Percentiles rank a stretch among this genome's conserved stretches.
phyloP scores from a whole-genome alignment of 2,888 invertebrate species.

The Pomacea canaliculata region DNA sequence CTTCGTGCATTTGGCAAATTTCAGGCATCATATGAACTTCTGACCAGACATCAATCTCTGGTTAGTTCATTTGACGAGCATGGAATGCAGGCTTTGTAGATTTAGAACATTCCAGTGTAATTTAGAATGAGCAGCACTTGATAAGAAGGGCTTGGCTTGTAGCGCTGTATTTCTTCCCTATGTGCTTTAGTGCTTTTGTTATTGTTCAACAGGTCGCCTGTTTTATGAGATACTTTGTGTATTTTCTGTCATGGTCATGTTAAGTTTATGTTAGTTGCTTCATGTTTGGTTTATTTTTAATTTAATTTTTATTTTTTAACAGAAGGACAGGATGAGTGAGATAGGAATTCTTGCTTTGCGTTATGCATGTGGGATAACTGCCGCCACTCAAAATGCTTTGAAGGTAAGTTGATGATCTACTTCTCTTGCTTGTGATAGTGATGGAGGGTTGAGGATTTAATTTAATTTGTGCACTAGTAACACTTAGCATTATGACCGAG shows the following conservation, averaged over 20 bases:
- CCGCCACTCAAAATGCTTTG: conserved; percentile 37
- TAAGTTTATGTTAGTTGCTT: no score
- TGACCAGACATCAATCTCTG: background rate
- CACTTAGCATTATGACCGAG: no score
- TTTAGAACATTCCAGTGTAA: no score
- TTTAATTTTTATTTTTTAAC: no score
- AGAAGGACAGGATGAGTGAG: conserved; percentile 25
- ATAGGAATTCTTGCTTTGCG: conserved; percentile 42
- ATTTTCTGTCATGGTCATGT: no score
- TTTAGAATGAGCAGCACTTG: no score
- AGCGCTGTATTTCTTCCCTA: no score
- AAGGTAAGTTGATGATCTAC: conserved; percentile 35
- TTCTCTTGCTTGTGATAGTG: background rate
- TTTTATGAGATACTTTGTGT: no score
- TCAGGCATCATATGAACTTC: conserved; percentile 1
- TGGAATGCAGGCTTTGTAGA: conserved; percentile 12
- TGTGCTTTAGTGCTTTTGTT: no score
- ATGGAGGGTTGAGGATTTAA: background rate
- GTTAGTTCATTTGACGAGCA: background rate
- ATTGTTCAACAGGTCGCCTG: no score
- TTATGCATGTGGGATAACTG: conserved; percentile 46
- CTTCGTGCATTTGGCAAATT: conserved; percentile 6
- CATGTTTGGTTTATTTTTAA: no score
- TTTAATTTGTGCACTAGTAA: background rate
- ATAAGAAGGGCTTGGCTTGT: no score